A percentile compares a stretch with the other conserved stretches of the same genome.
These are phyloP conservation scores for Microcebus jonahi DNA, from an alignment of 2,113 vertebrate genomes.

Conservation along the genomic window DNA sequence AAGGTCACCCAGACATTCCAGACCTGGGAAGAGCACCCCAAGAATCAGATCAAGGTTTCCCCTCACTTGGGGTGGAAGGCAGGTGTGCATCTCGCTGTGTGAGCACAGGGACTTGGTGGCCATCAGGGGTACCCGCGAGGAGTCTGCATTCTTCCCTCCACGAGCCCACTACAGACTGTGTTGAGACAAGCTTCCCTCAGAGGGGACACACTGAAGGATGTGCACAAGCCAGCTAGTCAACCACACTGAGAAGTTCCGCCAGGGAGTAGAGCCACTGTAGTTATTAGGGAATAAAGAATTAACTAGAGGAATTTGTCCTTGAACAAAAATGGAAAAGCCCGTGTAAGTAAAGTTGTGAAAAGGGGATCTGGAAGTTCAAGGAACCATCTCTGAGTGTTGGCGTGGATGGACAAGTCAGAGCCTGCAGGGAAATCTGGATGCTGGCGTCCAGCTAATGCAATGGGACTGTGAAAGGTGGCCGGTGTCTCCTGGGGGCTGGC, in stretches of 20 bases:
- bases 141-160: not conserved
- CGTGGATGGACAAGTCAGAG: not conserved
- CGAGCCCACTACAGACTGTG: not conserved
- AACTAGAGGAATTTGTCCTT: not conserved
- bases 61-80: not conserved
- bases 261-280: not conserved
- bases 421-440: not conserved
- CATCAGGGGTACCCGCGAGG: not conserved
- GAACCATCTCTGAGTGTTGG: not conserved
- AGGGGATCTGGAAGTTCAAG: not conserved
- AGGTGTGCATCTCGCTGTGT: no score
- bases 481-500: not conserved
- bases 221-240: not conserved
- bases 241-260: not conserved
- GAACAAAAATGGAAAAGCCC: not conserved
- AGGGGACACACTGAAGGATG: not conserved
- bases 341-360: not conserved
- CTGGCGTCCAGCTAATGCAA: not conserved
- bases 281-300: not conserved
- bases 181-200: not conserved
- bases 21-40: not conserved
- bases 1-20: not conserved
- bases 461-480: fast-evolving
- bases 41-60: not conserved
- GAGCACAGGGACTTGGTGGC: not conserved